Conservation (phyloP, 2,113 vertebrate genomes). For the Equus przewalskii region DNA sequence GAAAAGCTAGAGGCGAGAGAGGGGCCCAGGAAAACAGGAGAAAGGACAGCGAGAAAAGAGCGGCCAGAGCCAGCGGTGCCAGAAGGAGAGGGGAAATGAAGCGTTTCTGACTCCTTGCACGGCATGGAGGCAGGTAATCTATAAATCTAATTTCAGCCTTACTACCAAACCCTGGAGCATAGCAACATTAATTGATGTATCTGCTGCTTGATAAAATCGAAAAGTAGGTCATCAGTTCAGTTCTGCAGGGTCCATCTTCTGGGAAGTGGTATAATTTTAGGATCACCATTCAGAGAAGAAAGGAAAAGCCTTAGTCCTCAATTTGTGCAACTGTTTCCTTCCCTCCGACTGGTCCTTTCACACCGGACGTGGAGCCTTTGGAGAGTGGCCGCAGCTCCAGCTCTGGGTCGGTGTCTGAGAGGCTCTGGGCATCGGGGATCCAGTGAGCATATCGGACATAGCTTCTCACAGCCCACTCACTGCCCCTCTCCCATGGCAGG, state of each 20-base stretch:
- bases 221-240: conserved; percentile 85
- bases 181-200: conserved; percentile 86
- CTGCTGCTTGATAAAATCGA: conserved; percentile 83
- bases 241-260: conserved; percentile 78
- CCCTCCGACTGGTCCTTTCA: background rate
- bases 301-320: background rate
- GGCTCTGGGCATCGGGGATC: background rate
- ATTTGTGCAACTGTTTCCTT: background rate
- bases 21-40: background rate
- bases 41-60: background rate
- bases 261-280: conserved; percentile 78
- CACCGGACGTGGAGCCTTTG: background rate
- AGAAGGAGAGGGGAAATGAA: conserved; percentile 61
- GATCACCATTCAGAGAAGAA: conserved; percentile 64
- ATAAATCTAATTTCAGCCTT: conserved; percentile 87
- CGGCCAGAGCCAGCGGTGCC: background rate
- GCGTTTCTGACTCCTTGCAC: conserved; percentile 51
- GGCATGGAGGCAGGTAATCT: conserved; percentile 83
- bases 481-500: background rate
- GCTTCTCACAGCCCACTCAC: background rate
- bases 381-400: background rate
- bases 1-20: background rate
- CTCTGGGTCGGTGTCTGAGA: background rate
- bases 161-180: conserved; percentile 82
- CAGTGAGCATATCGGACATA: fast-evolving